Evolutionary conservation across 2,797 vertebrate genomes (phyloP).

Genomic region (Lepilemur septentrionalis): DNA sequence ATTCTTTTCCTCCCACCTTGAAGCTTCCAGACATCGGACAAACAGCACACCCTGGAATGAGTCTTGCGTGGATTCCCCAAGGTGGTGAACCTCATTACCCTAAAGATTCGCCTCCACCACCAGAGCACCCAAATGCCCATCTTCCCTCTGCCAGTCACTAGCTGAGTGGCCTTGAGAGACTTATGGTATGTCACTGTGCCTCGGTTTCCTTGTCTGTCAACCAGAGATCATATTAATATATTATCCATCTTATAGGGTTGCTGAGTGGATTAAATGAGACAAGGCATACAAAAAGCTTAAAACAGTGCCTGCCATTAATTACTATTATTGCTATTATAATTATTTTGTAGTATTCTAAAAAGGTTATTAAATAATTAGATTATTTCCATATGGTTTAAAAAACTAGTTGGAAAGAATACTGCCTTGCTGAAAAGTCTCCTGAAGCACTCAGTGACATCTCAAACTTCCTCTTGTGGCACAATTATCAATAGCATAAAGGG

Average conservation of each 20-base stretch:
- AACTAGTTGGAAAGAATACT: neutral
- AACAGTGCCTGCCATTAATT: neutral
- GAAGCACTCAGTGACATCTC: neutral
- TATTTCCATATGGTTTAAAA: neutral
- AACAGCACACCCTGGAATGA: rapidly evolving
- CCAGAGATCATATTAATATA: neutral
- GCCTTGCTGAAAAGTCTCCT: neutral
- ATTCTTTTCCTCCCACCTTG: neutral
- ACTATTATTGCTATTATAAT: neutral
- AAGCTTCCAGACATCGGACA: neutral
- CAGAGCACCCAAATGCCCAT: neutral
- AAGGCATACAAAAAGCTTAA: neutral
- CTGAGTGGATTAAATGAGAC: neutral
- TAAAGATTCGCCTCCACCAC: neutral
- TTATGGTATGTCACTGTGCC: neutral
- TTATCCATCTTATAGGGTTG: neutral
- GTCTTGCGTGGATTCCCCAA: neutral
- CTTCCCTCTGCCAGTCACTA: neutral
- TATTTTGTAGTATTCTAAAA: neutral
- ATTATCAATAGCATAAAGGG: neutral
- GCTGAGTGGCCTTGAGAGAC: neutral
- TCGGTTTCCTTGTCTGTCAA: neutral
- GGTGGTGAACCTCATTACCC: neutral
- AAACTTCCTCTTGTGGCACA: neutral
- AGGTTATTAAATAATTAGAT: neutral